These are phyloP conservation scores for Trichopria drosophilae DNA, from an alignment of 2,888 invertebrate species.

Conservation along the genomic window DNA sequence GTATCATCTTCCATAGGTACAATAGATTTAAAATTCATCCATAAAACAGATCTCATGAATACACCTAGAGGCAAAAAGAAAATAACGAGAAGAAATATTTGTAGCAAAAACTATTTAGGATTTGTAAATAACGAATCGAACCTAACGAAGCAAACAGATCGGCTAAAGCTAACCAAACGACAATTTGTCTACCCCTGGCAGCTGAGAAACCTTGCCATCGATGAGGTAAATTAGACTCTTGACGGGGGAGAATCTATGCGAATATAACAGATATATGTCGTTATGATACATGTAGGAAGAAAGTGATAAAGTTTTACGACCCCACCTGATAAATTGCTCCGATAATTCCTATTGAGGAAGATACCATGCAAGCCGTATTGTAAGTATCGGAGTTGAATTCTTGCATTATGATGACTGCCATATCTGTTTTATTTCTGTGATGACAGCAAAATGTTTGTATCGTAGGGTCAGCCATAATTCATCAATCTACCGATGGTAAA, in stretches of 20 bases:
- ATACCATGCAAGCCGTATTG: conserved; percentile 73
- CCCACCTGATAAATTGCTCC: conserved; percentile 79
- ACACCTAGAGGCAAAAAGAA: conserved; percentile 62
- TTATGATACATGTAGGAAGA: neutral
- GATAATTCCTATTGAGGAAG: conserved; percentile 72
- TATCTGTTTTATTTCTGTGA: conserved; percentile 67
- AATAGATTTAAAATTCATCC: conserved; percentile 70
- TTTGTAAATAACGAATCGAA: conserved; percentile 51
- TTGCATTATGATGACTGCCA: conserved; percentile 68
- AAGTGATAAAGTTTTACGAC: neutral
- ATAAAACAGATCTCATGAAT: conserved; percentile 69
- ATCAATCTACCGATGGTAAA: too few relatives aligned
- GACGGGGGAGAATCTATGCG: conserved; percentile 58
- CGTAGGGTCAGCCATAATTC: conserved; percentile 78
- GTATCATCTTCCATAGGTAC: conserved; percentile 68
- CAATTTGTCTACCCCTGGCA: conserved; percentile 71
- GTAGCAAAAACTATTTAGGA: conserved; percentile 16
- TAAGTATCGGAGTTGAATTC: conserved; percentile 77
- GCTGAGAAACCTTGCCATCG: conserved; percentile 65
- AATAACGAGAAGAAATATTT: conserved; percentile 28
- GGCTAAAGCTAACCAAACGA: conserved; percentile 77
- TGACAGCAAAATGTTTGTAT: conserved; percentile 83
- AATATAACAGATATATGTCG: neutral
- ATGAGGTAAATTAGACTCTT: conserved; percentile 61
- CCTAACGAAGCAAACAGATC: conserved; percentile 79